phyloP scores from a whole-genome alignment of 2,888 invertebrate genomes.

The Chymomyza fuscimana region DNA sequence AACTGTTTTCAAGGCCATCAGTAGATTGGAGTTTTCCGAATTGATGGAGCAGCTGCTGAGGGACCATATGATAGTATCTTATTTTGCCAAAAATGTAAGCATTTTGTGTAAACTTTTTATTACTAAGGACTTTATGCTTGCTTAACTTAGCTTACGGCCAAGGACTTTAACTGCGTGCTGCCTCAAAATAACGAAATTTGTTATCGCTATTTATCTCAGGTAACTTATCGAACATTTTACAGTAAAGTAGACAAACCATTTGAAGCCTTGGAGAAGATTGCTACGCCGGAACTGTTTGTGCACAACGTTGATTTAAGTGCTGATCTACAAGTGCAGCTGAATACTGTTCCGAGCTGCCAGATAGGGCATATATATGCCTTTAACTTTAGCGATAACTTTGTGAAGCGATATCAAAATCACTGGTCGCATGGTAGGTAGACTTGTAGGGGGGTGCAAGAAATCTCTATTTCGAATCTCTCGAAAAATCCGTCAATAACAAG shows the following conservation, averaged over 20 bases:
- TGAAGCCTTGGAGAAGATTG: slow-evolving; percentile 18
- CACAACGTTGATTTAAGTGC: neutral
- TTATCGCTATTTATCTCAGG: slow-evolving; percentile 33
- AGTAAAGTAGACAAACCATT: slow-evolving; percentile 47
- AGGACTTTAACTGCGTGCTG: slow-evolving; percentile 45
- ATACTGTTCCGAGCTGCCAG: slow-evolving; percentile 24
- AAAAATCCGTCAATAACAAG: too few relatives aligned
- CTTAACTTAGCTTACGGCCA: slow-evolving; percentile 40
- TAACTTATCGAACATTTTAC: slow-evolving; percentile 37
- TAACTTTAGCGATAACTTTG: slow-evolving; percentile 27
- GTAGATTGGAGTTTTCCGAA: slow-evolving; percentile 9
- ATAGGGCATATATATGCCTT: slow-evolving; percentile 28
- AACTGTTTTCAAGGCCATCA: slow-evolving; percentile 32
- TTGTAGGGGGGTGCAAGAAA: neutral
- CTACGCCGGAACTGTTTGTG: neutral
- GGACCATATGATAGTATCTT: slow-evolving; percentile 42
- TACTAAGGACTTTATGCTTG: neutral
- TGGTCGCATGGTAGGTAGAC: slow-evolving; percentile 42
- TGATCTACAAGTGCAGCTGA: neutral
- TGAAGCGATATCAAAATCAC: slow-evolving; percentile 9
- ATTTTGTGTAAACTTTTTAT: neutral
- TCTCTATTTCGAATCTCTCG: too few relatives aligned
- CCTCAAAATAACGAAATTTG: slow-evolving; percentile 27
- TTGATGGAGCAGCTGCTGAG: slow-evolving; percentile 29
- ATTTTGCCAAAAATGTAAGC: slow-evolving; percentile 42